Percentiles rank a stretch among this genome's conserved stretches.
Conservation (phyloP, 2,113 vertebrate species). For the Hippoglossus stenolepis region DNA sequence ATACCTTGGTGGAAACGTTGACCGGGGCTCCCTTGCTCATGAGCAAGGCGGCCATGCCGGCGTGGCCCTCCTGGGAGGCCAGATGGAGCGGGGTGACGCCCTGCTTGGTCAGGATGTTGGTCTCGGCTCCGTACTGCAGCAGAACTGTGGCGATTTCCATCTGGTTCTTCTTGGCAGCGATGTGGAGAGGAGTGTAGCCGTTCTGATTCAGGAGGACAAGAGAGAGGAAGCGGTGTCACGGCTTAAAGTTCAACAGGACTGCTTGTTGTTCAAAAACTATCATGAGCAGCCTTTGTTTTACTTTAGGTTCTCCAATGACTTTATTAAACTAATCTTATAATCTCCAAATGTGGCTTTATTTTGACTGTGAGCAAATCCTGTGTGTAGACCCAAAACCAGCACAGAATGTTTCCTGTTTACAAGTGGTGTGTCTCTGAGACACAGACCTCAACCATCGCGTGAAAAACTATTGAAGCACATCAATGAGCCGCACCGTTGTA, state of each 20-base stretch:
- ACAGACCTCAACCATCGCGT: too few species aligned
- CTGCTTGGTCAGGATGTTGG: conserved; percentile 93
- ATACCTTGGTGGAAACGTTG: conserved; percentile 92
- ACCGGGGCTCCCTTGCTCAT: conserved; percentile 89
- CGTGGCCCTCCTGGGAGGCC: conserved; percentile 94
- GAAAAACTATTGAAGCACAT: too few species aligned
- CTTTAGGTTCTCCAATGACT: too few species aligned
- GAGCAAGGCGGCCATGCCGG: conserved; percentile 90
- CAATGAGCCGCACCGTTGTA: too few species aligned
- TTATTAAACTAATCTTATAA: too few species aligned
- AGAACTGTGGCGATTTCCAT: conserved; percentile 95
- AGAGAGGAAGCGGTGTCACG: neutral
- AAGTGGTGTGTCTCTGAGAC: too few species aligned
- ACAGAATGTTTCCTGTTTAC: too few species aligned
- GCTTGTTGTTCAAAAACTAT: neutral
- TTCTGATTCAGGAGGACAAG: conserved; percentile 81
- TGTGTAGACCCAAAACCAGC: too few species aligned
- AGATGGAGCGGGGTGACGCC: conserved; percentile 94
- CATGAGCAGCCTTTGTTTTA: too few species aligned
- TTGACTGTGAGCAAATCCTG: neutral
- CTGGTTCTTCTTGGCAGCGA: conserved; percentile 98
- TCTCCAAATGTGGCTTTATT: neutral
- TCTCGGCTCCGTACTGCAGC: conserved; percentile 90
- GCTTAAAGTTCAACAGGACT: neutral
- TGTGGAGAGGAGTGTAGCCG: conserved; percentile 97